Conservation (phyloP, 2,113 vertebrate species). For the Tringa solitaria region DNA sequence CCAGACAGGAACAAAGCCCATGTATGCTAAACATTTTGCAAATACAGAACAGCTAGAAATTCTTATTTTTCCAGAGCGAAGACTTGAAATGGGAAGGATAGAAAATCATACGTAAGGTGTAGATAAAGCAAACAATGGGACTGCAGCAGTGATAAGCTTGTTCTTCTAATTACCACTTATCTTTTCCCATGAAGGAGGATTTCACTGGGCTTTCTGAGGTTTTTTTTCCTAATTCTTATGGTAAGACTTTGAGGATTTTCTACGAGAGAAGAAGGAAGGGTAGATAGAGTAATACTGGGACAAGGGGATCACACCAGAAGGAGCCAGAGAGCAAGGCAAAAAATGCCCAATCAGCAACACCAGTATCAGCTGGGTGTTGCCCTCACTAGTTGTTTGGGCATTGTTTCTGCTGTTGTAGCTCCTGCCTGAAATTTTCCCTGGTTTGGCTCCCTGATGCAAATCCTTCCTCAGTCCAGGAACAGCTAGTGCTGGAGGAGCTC, state of each 20-base stretch:
- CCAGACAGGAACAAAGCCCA: neutral
- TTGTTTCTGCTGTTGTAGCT: neutral
- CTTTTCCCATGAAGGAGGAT: neutral
- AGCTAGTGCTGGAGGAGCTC: neutral
- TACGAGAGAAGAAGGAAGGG: neutral
- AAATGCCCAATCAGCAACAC: neutral
- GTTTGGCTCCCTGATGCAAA: neutral
- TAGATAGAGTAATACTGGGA: neutral
- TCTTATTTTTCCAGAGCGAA: neutral
- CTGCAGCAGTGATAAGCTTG: neutral
- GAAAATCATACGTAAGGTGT: neutral
- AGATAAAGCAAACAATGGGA: neutral
- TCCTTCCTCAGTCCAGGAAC: neutral
- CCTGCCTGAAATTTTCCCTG: neutral
- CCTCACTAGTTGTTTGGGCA: neutral
- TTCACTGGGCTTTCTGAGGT: neutral
- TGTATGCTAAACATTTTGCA: neutral
- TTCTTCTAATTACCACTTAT: neutral
- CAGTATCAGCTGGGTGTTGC: neutral
- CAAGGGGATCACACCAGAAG: neutral
- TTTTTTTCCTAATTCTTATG: neutral
- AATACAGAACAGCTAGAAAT: neutral
- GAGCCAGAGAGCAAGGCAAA: neutral
- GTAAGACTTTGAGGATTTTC: neutral
- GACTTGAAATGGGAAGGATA: neutral